A percentile compares a stretch with the other conserved stretches of the same genome.
Evolutionary conservation across 2,888 invertebrate species (phyloP).

Genomic region (Apoda limacodes): DNA sequence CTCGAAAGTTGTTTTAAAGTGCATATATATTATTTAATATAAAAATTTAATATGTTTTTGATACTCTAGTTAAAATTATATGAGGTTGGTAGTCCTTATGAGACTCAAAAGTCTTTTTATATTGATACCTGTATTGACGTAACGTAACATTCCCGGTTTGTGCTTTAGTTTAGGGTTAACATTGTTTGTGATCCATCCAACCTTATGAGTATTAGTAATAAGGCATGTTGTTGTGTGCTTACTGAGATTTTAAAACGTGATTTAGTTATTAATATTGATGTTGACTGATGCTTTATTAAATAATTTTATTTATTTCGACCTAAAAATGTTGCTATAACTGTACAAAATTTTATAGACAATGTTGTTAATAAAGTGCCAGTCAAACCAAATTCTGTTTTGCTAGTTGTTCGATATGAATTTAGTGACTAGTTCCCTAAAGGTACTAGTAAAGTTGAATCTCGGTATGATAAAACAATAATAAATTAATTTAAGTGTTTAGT

Average conservation of each 20-base stretch:
- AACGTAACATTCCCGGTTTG: constrained; percentile 66
- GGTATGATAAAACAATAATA: constrained; percentile 43
- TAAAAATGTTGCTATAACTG: constrained; percentile 28
- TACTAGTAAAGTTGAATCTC: constrained; percentile 44
- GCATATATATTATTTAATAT: constrained; percentile 38
- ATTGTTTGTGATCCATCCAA: constrained; percentile 67
- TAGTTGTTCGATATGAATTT: not conserved
- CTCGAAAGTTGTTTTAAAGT: constrained; percentile 45
- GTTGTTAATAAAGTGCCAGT: not conserved
- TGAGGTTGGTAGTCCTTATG: constrained; percentile 25
- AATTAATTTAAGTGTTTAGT: constrained; percentile 52
- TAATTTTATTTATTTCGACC: constrained; percentile 15
- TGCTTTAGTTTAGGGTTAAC: constrained; percentile 60
- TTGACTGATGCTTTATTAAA: constrained; percentile 43
- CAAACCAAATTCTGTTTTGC: constrained; percentile 2
- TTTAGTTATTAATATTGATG: constrained; percentile 23
- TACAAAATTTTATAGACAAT: no score
- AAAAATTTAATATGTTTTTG: constrained; percentile 50
- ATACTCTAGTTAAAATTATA: constrained; percentile 45
- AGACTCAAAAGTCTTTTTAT: constrained; percentile 35
- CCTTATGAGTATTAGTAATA: constrained; percentile 48
- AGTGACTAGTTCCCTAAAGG: constrained; percentile 16
- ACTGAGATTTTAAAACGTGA: constrained; percentile 26
- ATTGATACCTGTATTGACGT: constrained; percentile 65
- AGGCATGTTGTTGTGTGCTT: constrained; percentile 60